Evolutionary conservation across 2,797 vertebrate genomes (phyloP).

Genomic region (Enteromius mattozi): DNA sequence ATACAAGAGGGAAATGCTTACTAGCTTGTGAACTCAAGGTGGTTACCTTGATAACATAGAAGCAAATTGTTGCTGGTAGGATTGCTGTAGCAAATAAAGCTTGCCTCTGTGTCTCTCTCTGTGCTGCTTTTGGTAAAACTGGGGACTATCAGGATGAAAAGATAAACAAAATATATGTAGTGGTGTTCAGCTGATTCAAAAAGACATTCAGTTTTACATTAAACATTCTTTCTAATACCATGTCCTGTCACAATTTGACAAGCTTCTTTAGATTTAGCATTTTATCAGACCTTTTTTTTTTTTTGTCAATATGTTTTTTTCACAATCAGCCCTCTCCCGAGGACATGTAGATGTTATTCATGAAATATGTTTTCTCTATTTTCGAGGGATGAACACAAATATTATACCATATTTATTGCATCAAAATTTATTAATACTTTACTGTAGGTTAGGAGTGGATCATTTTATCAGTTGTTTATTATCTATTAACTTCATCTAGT

Average conservation of each 20-base stretch:
- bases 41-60: not conserved
- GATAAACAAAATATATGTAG: not conserved
- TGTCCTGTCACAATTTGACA: not conserved
- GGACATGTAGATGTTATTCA: not conserved
- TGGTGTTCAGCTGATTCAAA: not conserved
- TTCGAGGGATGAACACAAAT: not conserved
- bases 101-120: too few species aligned
- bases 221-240: not conserved
- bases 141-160: not conserved
- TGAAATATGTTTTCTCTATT: not conserved
- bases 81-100: not conserved
- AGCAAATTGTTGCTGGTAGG: not conserved
- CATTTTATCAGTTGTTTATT: not conserved
- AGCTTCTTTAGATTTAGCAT: not conserved
- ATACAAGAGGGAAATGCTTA: not conserved
- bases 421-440: not conserved
- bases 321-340: not conserved
- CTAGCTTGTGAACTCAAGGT: conserved; percentile 13
- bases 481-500: not conserved
- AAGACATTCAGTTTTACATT: not conserved
- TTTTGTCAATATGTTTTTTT: not conserved
- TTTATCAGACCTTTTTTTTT: conserved; percentile 9
- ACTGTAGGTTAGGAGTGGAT: not conserved
- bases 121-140: not conserved
- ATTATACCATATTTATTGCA: not conserved